Percentiles rank a stretch among this genome's conserved stretches.
These are phyloP conservation scores for Archivesica marissinica DNA, from an alignment of 1,140 invertebrate genomes.

Conservation along the genomic window DNA sequence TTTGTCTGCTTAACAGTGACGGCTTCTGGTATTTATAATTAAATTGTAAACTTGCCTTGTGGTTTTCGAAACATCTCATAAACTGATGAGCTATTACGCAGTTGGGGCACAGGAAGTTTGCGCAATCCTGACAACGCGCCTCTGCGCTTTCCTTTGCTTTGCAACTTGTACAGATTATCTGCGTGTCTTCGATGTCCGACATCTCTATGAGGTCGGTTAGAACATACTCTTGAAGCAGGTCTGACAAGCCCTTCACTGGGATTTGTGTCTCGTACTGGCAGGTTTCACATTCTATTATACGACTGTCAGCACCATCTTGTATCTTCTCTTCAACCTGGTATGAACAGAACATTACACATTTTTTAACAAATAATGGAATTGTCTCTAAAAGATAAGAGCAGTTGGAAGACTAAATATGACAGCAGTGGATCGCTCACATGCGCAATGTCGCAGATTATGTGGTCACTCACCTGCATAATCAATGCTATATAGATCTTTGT, in stretches of 20 bases:
- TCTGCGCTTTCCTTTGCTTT: constrained; percentile 89
- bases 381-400: too few relatives aligned
- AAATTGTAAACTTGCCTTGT: constrained; percentile 87
- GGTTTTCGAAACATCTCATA: constrained; percentile 97
- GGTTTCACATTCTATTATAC: constrained; percentile 87
- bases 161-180: constrained; percentile 86
- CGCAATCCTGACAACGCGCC: constrained; percentile 95
- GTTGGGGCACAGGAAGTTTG: constrained; percentile 95
- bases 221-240: constrained; percentile 92
- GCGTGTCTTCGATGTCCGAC: constrained; percentile 90
- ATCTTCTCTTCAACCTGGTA: constrained; percentile 85
- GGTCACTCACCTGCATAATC: too few relatives aligned
- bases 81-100: constrained; percentile 96
- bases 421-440: too few relatives aligned
- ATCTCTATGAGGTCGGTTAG: constrained; percentile 93
- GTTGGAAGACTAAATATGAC: too few relatives aligned
- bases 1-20: too few relatives aligned
- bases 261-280: constrained; percentile 93
- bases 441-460: too few relatives aligned
- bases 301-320: constrained; percentile 78
- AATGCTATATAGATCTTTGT: too few relatives aligned
- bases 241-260: constrained; percentile 87
- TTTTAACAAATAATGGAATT: too few relatives aligned
- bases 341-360: background rate
- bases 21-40: too few relatives aligned